Evolutionary conservation across 2,888 invertebrate genomes (phyloP).

Genomic region (Nemotelus nigrinus): DNA sequence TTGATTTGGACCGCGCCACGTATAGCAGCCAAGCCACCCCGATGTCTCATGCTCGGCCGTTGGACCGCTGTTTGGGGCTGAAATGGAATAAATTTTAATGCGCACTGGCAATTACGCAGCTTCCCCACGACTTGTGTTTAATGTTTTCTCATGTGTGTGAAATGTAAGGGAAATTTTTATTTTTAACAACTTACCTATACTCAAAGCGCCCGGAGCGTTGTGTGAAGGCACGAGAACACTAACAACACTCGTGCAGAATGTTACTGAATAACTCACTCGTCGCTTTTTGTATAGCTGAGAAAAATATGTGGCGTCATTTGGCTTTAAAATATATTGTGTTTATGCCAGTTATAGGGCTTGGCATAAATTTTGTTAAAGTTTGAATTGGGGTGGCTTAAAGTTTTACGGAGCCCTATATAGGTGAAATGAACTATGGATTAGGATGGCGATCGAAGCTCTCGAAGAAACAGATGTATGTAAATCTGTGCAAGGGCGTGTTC

Average conservation of each 20-base stretch:
- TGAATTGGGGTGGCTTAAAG: not conserved
- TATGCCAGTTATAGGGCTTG: not conserved
- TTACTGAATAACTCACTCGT: not conserved
- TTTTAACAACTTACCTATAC: conserved; percentile 44
- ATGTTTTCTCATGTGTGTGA: conserved; percentile 11
- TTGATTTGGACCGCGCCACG: no score
- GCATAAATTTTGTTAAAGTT: not conserved
- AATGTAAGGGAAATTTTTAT: conserved; percentile 43
- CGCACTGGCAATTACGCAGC: conserved; percentile 43
- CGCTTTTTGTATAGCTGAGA: not conserved
- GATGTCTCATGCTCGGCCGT: no score
- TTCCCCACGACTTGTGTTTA: conserved; percentile 37
- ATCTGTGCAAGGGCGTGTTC: no score
- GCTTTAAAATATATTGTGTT: not conserved
- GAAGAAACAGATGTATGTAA: no score
- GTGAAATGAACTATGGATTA: not conserved
- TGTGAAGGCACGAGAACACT: not conserved
- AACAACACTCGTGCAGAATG: not conserved
- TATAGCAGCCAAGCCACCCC: no score
- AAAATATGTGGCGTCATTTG: not conserved
- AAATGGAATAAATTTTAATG: conserved; percentile 35
- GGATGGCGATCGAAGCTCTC: no score
- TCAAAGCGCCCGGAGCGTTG: conserved; percentile 4
- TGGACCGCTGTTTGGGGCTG: not conserved
- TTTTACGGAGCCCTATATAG: not conserved